Percentiles rank a stretch among this genome's conserved stretches.
Evolutionary conservation across 64 coral and sea anemone species (phyloP).

Genomic region (Platygyra sinensis): DNA sequence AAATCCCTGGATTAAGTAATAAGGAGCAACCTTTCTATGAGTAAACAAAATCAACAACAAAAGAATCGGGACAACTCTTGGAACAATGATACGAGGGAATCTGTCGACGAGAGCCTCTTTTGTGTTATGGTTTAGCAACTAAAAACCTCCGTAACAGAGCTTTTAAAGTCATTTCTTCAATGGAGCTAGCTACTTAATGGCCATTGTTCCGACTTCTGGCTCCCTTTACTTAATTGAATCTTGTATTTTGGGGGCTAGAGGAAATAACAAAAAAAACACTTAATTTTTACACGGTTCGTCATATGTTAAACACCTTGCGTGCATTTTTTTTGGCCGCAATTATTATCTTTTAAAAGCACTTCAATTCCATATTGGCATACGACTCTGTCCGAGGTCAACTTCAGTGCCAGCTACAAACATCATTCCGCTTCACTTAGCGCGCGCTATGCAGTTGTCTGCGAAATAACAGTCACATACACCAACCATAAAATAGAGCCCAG

Average conservation of each 20-base stretch:
- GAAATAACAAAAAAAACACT: slow-evolving; percentile 7
- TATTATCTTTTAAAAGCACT: slow-evolving; percentile 7
- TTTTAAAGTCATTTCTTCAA: slow-evolving; percentile 9
- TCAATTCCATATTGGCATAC: background rate
- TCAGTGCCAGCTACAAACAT: background rate
- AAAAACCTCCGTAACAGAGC: slow-evolving; percentile 20
- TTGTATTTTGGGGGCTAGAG: background rate
- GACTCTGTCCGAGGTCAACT: background rate
- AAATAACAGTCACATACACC: slow-evolving; percentile 3
- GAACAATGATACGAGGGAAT: background rate
- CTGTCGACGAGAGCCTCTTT: background rate
- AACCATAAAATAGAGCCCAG: background rate
- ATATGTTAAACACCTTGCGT: slow-evolving; percentile 35
- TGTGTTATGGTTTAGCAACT: background rate
- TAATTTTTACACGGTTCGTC: slow-evolving; percentile 8
- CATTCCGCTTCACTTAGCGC: background rate
- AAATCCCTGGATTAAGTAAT: slow-evolving; percentile 25
- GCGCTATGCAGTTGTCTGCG: background rate
- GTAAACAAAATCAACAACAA: slow-evolving; percentile 31
- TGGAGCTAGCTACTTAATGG: background rate
- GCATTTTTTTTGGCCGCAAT: background rate
- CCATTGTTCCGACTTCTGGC: slow-evolving; percentile 2
- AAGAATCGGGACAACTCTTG: background rate
- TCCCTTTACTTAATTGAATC: slow-evolving; percentile 28
- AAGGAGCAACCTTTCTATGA: background rate